Conservation (phyloP, 2,113 vertebrate species). For the Petrocephalus zakoni region DNA sequence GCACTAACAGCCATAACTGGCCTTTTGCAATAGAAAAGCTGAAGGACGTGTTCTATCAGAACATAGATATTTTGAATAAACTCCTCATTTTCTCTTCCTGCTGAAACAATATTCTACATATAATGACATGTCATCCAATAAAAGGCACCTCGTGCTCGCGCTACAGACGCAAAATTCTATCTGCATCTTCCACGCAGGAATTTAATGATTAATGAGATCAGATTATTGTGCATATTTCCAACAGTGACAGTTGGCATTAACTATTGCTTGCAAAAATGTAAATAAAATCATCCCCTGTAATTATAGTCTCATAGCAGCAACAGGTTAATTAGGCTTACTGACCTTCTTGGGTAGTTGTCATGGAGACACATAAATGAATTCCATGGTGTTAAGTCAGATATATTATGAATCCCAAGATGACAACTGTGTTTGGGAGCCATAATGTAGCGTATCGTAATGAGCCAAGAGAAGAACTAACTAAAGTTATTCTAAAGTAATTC, state of each 20-base stretch:
- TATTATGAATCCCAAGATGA: not conserved
- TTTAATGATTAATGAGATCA: not conserved
- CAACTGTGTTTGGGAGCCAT: not conserved
- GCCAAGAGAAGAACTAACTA: not conserved
- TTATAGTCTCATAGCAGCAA: constrained; percentile 12
- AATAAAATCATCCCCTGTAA: not conserved
- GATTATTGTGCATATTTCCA: not conserved
- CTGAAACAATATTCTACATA: not conserved
- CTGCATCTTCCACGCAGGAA: not conserved
- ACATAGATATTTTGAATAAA: not conserved
- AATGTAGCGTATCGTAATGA: not conserved
- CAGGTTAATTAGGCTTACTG: constrained; percentile 4
- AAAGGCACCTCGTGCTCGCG: not conserved
- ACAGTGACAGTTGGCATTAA: not conserved
- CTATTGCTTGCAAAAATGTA: constrained; percentile 4
- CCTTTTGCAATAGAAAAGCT: not conserved
- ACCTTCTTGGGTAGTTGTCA: constrained; percentile 35
- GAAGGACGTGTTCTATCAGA: not conserved
- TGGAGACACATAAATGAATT: constrained; percentile 31
- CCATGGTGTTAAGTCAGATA: not conserved
- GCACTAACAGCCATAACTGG: not conserved
- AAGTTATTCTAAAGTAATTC: too few relatives aligned
- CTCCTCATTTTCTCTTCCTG: not conserved
- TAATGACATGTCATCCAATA: not conserved
- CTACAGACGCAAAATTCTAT: not conserved